phyloP scores from a whole-genome alignment of 1,140 invertebrate genomes.

The Hydropsyche tenuis region DNA sequence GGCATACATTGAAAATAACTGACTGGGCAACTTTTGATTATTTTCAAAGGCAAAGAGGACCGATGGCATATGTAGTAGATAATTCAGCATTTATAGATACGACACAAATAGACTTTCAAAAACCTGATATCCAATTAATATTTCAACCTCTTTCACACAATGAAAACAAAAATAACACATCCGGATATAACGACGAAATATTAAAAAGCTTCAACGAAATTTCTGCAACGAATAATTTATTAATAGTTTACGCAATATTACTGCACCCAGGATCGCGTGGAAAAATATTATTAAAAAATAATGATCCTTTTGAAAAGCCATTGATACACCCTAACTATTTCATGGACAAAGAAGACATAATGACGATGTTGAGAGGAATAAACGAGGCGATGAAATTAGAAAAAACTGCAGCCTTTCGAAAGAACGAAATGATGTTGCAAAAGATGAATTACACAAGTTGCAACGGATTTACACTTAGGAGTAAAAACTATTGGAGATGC shows the following conservation, averaged over 20 bases:
- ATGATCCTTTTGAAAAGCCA: conserved; percentile 67
- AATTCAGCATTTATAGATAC: conserved; percentile 50
- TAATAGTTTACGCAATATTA: conserved; percentile 57
- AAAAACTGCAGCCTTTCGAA: conserved; percentile 60
- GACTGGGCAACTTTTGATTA: neutral
- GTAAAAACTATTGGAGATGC: conserved; percentile 60
- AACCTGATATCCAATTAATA: conserved; percentile 43
- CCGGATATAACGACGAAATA: conserved; percentile 28
- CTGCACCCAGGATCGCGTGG: conserved; percentile 68
- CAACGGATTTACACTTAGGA: conserved; percentile 53
- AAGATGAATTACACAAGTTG: conserved; percentile 58
- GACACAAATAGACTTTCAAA: conserved; percentile 26
- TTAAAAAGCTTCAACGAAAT: conserved; percentile 34
- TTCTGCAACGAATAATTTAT: conserved; percentile 55
- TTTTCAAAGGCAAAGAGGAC: conserved; percentile 9
- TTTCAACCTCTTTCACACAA: neutral
- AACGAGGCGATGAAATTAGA: conserved; percentile 61
- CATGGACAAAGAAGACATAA: conserved; percentile 63
- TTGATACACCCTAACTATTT: conserved; percentile 73
- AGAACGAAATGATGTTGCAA: conserved; percentile 54
- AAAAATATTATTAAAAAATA: conserved; percentile 63
- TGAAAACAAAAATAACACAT: neutral
- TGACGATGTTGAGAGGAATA: conserved; percentile 64
- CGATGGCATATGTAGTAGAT: conserved; percentile 24
- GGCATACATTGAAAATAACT: neutral